phyloP scores from a whole-genome alignment of 2,797 vertebrate species.

The Scolopax rusticola region DNA sequence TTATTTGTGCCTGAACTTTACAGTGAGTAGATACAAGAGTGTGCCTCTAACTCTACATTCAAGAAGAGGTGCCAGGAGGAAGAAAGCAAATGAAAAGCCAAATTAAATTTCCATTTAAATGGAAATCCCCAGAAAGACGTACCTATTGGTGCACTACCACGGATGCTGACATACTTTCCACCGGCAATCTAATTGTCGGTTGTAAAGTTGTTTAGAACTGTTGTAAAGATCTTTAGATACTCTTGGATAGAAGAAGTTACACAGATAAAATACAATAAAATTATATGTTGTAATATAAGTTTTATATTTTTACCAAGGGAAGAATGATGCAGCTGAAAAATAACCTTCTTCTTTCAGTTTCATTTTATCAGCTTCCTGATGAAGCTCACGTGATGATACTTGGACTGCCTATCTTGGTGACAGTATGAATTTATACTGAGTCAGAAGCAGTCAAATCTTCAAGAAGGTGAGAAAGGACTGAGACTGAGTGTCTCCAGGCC shows the following conservation, averaged over 20 bases:
- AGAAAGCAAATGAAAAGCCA: neutral
- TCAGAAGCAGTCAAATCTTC: neutral
- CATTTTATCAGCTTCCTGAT: neutral
- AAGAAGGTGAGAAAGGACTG: neutral
- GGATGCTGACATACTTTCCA: neutral
- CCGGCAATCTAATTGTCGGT: neutral
- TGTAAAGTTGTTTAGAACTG: neutral
- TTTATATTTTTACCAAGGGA: neutral
- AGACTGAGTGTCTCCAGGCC: neutral
- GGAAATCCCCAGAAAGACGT: neutral
- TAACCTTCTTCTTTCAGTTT: neutral
- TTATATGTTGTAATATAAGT: neutral
- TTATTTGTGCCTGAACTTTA: neutral
- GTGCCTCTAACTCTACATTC: neutral
- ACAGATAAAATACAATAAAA: neutral
- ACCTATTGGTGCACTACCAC: accelerated
- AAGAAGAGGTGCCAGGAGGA: neutral
- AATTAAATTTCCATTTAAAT: neutral
- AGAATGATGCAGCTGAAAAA: neutral
- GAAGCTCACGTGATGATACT: neutral
- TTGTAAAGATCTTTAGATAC: neutral
- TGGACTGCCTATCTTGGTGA: neutral
- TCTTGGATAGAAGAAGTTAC: neutral
- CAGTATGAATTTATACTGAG: neutral
- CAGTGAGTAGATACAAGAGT: neutral